Evolutionary conservation across 2,113 vertebrate genomes (phyloP).

Genomic region (Pithys albifrons): DNA sequence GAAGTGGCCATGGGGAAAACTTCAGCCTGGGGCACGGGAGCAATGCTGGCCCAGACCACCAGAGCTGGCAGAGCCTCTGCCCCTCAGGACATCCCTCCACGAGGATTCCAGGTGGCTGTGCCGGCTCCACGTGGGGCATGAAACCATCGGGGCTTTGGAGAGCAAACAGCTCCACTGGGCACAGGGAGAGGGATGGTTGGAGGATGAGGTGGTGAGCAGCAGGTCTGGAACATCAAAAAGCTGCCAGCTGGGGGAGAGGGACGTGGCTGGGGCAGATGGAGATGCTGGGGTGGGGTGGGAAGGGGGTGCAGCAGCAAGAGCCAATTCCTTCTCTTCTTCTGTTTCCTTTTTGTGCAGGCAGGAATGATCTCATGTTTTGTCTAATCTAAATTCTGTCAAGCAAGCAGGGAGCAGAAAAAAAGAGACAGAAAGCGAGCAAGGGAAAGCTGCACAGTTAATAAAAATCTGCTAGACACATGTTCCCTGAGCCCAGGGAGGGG

Average conservation of each 20-base stretch:
- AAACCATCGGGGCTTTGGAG: accelerated
- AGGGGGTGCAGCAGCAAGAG: not conserved
- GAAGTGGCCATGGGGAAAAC: not conserved
- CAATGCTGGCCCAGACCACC: not conserved
- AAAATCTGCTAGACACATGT: conserved; percentile 83
- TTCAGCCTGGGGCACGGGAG: not conserved
- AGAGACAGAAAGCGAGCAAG: conserved; percentile 3
- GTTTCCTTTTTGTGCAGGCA: conserved; percentile 50
- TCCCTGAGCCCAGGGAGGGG: conserved; percentile 63
- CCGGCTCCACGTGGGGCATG: accelerated
- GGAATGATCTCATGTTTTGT: conserved; percentile 82
- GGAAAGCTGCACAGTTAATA: conserved; percentile 65
- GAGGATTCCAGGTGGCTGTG: accelerated
- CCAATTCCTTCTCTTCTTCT: not conserved
- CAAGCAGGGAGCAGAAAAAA: conserved; percentile 64
- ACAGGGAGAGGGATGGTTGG: not conserved
- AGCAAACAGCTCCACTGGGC: not conserved
- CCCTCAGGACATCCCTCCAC: not conserved
- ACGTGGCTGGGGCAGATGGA: not conserved
- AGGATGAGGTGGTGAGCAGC: not conserved
- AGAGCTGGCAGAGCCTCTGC: not conserved
- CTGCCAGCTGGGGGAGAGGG: not conserved
- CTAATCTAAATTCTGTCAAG: conserved; percentile 84
- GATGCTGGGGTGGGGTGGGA: not conserved
- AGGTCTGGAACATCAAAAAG: not conserved